Evolutionary conservation across 2,888 invertebrate genomes (phyloP), one percentile per base, ranked within the genome.

Genomic region (Orchestes rusci): DNA sequence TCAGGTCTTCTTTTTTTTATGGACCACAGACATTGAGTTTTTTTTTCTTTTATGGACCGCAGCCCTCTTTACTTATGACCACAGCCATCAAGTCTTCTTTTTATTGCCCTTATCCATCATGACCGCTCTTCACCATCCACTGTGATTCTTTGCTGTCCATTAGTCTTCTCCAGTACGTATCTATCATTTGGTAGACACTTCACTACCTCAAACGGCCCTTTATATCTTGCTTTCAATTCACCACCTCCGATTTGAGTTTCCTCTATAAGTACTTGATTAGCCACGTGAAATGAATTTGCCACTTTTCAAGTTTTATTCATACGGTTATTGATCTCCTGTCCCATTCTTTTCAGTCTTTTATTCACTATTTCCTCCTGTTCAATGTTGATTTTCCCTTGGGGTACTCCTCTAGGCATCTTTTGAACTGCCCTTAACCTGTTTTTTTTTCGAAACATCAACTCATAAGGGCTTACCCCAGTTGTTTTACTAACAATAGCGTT

Each of bases 181-280:
- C n/a, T n/a, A n/a, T n/a, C n/a, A n/a, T n/a, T n/a, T n/a, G n/a
- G n/a, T n/a, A n/a, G n/a, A n/a, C n/a, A n/a, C n/a, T n/a, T n/a
- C n/a, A 12, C 7, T 37, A 18, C 23, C 23, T 37, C 23, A 37
- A 20, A 37, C 8, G 37, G 37, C 10, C 37, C 37, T 23, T 37
- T 37, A 16, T 20, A 37, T 37, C 23, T 37, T 37, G 37, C 20
- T 16, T 37, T 37, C 13, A 37, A 20, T 37, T 37, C 23, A 8
- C 37, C 37, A 37, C 37, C 37, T 18, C 23, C 37, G 4, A 37
- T 23, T 37, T 37, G 37, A 37, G 7, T 37, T 8, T 37, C 23
- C 13, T 37, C 37, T 8, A 23, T 37, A 8, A 37, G 8, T 23
- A 37, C 37, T 20, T 20, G 19, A 16, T 37, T 23, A 7, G 20